Evolutionary conservation across 35 echinoderm and acorn worm genomes (phyloP).

Genomic region (Lytechinus pictus): DNA sequence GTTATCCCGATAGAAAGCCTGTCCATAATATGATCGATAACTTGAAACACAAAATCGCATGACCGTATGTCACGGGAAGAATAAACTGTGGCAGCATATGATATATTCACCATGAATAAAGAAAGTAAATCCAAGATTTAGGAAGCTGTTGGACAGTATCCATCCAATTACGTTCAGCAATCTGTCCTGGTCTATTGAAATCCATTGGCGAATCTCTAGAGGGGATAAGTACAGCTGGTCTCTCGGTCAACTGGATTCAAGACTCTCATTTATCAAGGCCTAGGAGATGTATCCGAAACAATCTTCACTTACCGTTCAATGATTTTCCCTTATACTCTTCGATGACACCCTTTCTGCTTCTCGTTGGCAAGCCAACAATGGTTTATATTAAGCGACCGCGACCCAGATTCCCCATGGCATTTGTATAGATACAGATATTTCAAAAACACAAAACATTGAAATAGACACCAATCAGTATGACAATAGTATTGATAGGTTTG

Average conservation of each 20-base stretch:
- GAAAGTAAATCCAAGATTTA: not conserved
- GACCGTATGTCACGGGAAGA: not conserved
- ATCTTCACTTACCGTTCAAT: not conserved
- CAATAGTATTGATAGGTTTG: not conserved
- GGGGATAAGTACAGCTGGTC: not conserved
- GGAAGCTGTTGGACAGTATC: not conserved
- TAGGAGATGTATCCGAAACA: not conserved
- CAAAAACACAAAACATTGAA: not conserved
- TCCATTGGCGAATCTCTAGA: not conserved
- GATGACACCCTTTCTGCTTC: not conserved
- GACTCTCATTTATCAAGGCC: not conserved
- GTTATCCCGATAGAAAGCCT: not conserved
- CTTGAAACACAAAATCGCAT: not conserved
- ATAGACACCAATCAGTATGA: not conserved
- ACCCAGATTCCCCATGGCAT: not conserved
- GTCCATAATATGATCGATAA: too few species aligned
- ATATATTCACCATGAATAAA: not conserved
- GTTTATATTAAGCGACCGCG: not conserved
- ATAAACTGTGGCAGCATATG: not conserved
- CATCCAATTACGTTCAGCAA: not conserved
- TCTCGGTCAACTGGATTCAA: not conserved
- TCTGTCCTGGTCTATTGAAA: not conserved
- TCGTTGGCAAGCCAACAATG: not conserved
- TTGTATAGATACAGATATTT: not conserved
- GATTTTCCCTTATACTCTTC: not conserved